Percentiles rank a stretch among this genome's conserved stretches.
Conservation (phyloP, 2,113 vertebrate genomes). For the Alethe diademata region DNA sequence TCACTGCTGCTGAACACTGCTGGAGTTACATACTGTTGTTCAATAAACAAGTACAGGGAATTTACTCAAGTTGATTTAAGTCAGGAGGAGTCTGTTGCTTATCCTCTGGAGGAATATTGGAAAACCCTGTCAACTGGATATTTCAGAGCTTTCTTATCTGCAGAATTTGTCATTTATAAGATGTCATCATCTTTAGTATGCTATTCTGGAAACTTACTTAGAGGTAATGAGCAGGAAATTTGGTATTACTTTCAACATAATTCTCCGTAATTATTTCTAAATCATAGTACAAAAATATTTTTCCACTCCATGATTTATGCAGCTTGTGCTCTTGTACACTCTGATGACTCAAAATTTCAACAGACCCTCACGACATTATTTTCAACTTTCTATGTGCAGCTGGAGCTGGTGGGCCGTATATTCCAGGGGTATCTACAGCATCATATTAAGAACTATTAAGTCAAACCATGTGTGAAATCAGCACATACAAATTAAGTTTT, state of each 20-base stretch:
- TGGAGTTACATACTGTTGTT: neutral
- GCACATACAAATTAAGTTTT: neutral
- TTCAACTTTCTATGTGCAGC: slow-evolving; percentile 19
- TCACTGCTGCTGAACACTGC: neutral
- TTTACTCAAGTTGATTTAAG: neutral
- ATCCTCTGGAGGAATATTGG: neutral
- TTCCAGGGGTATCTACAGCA: neutral
- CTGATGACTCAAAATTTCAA: slow-evolving; percentile 64
- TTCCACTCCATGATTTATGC: slow-evolving; percentile 38
- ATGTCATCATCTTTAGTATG: slow-evolving; percentile 31
- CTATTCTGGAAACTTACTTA: slow-evolving; percentile 56
- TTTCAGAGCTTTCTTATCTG: slow-evolving; percentile 33
- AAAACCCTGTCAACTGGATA: slow-evolving; percentile 23
- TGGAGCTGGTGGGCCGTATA: slow-evolving; percentile 8
- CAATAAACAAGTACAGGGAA: neutral
- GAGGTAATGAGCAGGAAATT: slow-evolving; percentile 57
- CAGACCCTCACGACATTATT: slow-evolving; percentile 22
- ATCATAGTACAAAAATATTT: slow-evolving; percentile 59
- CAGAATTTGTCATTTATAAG: slow-evolving; percentile 23
- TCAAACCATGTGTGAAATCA: neutral
- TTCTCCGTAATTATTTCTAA: slow-evolving; percentile 55
- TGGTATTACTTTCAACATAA: slow-evolving; percentile 48
- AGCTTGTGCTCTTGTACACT: slow-evolving; percentile 43
- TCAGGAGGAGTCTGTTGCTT: neutral
- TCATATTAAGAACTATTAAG: neutral